Base-by-base conservation (phyloP, 2,797 vertebrate genomes). In the Miichthys miiuy region DNA sequence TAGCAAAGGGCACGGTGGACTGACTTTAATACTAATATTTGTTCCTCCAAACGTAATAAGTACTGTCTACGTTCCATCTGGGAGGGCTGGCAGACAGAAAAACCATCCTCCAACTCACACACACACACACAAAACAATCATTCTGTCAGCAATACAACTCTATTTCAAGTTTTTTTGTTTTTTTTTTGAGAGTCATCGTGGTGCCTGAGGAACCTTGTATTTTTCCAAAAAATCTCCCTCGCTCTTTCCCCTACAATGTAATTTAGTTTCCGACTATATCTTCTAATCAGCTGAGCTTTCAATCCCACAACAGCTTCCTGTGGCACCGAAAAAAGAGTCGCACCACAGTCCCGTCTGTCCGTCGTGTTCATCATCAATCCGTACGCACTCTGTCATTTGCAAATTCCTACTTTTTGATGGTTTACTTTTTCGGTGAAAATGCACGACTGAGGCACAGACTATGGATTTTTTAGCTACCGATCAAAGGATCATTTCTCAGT, bases 381-480 rank as follows among this genome's bases (percentile, higher is more conserved):
- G 38, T 17, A 25, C 65, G 10, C 65, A 86, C 87, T 90, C 90
- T 94, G 82, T 94, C 82, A 94, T 94, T 94, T 93, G 77, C 75
- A 85, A 88, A 93, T 91, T 93, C 92, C 91, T 90, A 46, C 80
- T 74, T 85, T 89, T 78, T 87, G 81, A 91, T 83, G 87, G 79
- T 87, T 68, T 41, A 75, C 47, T 67, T 61, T 38, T 88, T 80
- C 64, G 73, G 72, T 72, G 55, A 60, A 83, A 86, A 73, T 18
- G 48, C 77, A 75, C 56, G 47, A 58, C 76, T 54, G 73, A 76
- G 74, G 75, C 58, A 47, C 60, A 79, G 71, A 56, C 72, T 27
- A 14, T 17, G 61, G 70, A 69, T 60, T 72, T 84, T 70, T 52
- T 57, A 38, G 77, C 69, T n/a, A 16, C 56, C 30, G 58, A 91